Evolutionary conservation across 2,797 vertebrate species (phyloP).

Genomic region (Smutsia temminckii): DNA sequence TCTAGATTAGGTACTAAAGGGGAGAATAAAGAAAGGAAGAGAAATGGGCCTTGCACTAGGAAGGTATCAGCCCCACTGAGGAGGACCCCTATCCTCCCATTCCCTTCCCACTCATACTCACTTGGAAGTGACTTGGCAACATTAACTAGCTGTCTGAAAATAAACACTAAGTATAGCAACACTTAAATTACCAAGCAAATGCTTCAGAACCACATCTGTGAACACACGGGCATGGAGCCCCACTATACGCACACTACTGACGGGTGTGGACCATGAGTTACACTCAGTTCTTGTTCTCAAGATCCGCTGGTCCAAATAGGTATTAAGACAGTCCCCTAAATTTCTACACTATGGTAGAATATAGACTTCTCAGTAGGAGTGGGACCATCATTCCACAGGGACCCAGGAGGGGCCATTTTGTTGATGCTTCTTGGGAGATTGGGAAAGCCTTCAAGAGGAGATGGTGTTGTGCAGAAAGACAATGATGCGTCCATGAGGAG

Average conservation of each 20-base stretch:
- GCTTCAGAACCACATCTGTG: not conserved
- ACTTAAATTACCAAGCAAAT: not conserved
- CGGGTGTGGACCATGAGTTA: not conserved
- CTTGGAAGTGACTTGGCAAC: not conserved
- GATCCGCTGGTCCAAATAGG: not conserved
- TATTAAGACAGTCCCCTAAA: not conserved
- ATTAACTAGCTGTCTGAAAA: not conserved
- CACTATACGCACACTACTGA: not conserved
- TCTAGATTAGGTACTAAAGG: not conserved
- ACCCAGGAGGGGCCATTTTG: not conserved
- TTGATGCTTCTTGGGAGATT: not conserved
- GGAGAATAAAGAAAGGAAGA: not conserved
- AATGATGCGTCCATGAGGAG: not conserved
- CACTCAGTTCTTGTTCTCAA: not conserved
- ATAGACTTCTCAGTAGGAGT: not conserved
- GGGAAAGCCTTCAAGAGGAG: not conserved
- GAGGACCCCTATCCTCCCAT: not conserved
- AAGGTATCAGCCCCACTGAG: not conserved
- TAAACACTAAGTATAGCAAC: not conserved
- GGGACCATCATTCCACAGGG: not conserved
- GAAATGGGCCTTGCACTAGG: not conserved
- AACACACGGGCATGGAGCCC: not conserved
- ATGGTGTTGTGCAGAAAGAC: not conserved
- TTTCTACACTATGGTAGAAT: not conserved
- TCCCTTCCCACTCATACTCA: not conserved